A percentile compares a stretch with the other conserved stretches of the same genome.
These are phyloP conservation scores for Hippocampus comes DNA, from an alignment of 2,113 vertebrate species.

Conservation along the genomic window DNA sequence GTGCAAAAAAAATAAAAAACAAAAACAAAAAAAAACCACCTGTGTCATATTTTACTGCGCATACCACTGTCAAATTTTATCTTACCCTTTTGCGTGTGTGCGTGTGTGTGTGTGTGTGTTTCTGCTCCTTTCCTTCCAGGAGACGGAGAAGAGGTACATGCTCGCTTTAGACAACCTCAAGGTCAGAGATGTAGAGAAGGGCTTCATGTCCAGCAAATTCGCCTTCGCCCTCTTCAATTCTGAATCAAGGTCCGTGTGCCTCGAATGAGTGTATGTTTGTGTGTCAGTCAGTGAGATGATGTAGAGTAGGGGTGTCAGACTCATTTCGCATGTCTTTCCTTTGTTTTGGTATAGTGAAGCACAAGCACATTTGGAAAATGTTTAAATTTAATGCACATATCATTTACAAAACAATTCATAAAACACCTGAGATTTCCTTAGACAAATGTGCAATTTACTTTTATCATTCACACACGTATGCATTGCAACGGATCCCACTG, in stretches of 20 bases:
- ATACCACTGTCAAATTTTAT: slow-evolving; percentile 51
- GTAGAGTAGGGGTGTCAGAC: not conserved
- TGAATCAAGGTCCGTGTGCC: slow-evolving; percentile 75
- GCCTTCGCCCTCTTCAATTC: slow-evolving; percentile 83
- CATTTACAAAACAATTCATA: too few species aligned
- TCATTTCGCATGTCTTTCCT: too few species aligned
- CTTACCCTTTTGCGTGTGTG: not conserved
- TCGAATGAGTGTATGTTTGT: slow-evolving; percentile 1
- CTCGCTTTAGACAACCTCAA: slow-evolving; percentile 86
- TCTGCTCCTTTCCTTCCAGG: slow-evolving; percentile 64
- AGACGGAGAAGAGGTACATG: slow-evolving; percentile 95
- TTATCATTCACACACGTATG: too few species aligned
- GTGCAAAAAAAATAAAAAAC: slow-evolving; percentile 21
- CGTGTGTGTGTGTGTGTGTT: not conserved
- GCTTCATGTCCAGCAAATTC: slow-evolving; percentile 85
- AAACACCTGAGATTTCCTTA: too few species aligned
- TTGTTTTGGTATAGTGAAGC: too few species aligned
- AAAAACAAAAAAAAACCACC: slow-evolving; percentile 14
- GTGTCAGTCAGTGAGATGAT: slow-evolving; percentile 23
- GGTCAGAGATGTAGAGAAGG: slow-evolving; percentile 80
- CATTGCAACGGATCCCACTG: too few species aligned
- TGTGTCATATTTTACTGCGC: slow-evolving; percentile 47
- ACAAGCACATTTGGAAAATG: too few species aligned
- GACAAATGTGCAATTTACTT: too few species aligned
- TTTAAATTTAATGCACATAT: too few species aligned